Percentiles rank a stretch among this genome's conserved stretches.
Conservation (phyloP, 2,888 invertebrate species). For the Morpho achilles region DNA sequence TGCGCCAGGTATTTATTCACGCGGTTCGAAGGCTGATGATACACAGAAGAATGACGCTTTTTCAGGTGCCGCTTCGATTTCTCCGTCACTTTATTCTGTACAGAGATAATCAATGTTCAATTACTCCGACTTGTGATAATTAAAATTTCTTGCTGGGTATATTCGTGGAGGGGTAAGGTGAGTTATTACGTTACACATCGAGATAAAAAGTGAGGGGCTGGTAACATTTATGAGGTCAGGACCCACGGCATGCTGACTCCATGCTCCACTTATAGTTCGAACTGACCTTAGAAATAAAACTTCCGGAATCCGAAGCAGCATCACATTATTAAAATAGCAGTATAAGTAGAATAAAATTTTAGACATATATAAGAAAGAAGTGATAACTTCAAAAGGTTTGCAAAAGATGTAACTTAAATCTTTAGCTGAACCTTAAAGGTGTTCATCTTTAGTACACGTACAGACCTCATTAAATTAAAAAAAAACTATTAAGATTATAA, state of each 20-base stretch:
- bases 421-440: slow-evolving; percentile 2
- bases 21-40: slow-evolving; percentile 93
- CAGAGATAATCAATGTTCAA: slow-evolving; percentile 44
- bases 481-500: not conserved
- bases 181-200: slow-evolving; percentile 20
- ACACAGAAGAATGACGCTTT: slow-evolving; percentile 91
- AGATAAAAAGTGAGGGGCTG: slow-evolving; percentile 25
- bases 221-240: slow-evolving; percentile 44
- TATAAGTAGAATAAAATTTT: slow-evolving; percentile 39
- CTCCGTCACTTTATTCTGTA: slow-evolving; percentile 91
- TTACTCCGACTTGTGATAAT: slow-evolving; percentile 22
- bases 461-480: no score
- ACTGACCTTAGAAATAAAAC: slow-evolving; percentile 75
- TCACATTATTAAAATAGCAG: slow-evolving; percentile 69
- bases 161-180: slow-evolving; percentile 3
- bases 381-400: slow-evolving; percentile 6
- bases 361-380: slow-evolving; percentile 16
- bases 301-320: slow-evolving; percentile 77
- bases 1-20: slow-evolving; percentile 95
- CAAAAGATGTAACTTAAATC: slow-evolving; percentile 2
- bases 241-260: slow-evolving; percentile 66
- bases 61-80: slow-evolving; percentile 93
- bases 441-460: no score
- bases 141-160: not conserved
- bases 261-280: slow-evolving; percentile 59